A percentile compares a stretch with the other conserved stretches of the same genome.
Conservation (phyloP, 2,888 invertebrate genomes). For the Crioceris asparagi region DNA sequence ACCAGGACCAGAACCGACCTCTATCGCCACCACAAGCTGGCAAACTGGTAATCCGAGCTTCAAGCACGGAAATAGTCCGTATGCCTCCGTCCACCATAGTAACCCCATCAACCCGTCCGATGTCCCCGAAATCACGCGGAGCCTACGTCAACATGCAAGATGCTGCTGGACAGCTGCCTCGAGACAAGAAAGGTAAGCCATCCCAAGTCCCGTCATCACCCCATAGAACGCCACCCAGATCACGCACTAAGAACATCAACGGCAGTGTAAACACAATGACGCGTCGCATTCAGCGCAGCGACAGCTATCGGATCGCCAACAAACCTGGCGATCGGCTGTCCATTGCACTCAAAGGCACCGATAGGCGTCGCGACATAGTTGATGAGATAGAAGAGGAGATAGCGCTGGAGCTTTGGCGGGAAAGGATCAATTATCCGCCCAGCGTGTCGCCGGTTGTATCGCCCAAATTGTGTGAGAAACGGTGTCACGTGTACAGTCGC, state of each 20-base stretch:
- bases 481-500: slow-evolving; percentile 31
- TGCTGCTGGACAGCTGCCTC: slow-evolving; percentile 51
- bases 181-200: slow-evolving; percentile 6
- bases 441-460: slow-evolving; percentile 46
- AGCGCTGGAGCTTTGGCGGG: slow-evolving; percentile 50
- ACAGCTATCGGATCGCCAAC: slow-evolving; percentile 77
- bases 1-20: slow-evolving; percentile 32
- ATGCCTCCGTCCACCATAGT: slow-evolving; percentile 54
- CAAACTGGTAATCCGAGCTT: slow-evolving; percentile 43
- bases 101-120: slow-evolving; percentile 41
- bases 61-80: slow-evolving; percentile 45
- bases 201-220: too few relatives aligned
- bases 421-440: slow-evolving; percentile 60
- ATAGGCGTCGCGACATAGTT: slow-evolving; percentile 22
- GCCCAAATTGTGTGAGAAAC: slow-evolving; percentile 42
- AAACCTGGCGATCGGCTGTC: slow-evolving; percentile 57
- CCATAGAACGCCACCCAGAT: slow-evolving; percentile 16
- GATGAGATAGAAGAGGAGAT: slow-evolving; percentile 46
- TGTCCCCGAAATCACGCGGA: slow-evolving; percentile 42
- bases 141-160: slow-evolving; percentile 66
- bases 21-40: slow-evolving; percentile 56
- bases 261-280: slow-evolving; percentile 38
- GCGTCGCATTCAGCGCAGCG: slow-evolving; percentile 55
- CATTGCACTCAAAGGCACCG: slow-evolving; percentile 42
- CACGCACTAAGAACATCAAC: slow-evolving; percentile 27